A percentile compares a stretch with the other conserved stretches of the same genome.
phyloP scores from a whole-genome alignment of 2,113 vertebrate genomes.

The Struthidea cinerea region DNA sequence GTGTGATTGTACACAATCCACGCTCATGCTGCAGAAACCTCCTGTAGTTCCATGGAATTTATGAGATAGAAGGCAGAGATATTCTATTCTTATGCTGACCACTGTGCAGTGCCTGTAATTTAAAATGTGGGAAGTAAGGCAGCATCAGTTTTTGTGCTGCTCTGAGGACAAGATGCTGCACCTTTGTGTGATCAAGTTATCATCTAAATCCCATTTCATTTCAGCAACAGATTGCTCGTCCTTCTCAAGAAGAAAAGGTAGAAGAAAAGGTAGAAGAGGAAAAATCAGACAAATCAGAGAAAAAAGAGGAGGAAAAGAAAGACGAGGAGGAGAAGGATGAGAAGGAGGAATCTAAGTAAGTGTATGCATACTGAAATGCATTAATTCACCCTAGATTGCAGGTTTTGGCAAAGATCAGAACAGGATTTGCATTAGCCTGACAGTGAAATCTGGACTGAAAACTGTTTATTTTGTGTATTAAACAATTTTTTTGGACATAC shows the following conservation, averaged over 20 bases:
- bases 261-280: conserved; percentile 96
- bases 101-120: not conserved
- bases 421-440: not conserved
- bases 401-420: not conserved
- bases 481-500: not conserved
- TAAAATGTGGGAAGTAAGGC: not conserved
- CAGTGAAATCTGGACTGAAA: not conserved
- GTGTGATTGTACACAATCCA: not conserved
- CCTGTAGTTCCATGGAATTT: not conserved
- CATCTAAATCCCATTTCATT: conserved; percentile 39
- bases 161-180: not conserved
- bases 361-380: not conserved
- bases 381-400: not conserved
- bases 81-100: not conserved
- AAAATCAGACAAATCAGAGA: conserved; percentile 90
- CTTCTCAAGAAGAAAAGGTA: conserved; percentile 96
- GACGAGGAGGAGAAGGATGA: conserved; percentile 99
- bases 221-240: conserved; percentile 90
- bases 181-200: not conserved
- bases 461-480: not conserved
- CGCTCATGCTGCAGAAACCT: not conserved
- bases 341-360: conserved; percentile 94
- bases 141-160: not conserved
- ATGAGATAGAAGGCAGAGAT: not conserved
- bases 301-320: conserved; percentile 98